Percentiles rank a stretch among this genome's conserved stretches.
Evolutionary conservation across 2,888 invertebrate species (phyloP).

Genomic region (Mamestra brassicae): DNA sequence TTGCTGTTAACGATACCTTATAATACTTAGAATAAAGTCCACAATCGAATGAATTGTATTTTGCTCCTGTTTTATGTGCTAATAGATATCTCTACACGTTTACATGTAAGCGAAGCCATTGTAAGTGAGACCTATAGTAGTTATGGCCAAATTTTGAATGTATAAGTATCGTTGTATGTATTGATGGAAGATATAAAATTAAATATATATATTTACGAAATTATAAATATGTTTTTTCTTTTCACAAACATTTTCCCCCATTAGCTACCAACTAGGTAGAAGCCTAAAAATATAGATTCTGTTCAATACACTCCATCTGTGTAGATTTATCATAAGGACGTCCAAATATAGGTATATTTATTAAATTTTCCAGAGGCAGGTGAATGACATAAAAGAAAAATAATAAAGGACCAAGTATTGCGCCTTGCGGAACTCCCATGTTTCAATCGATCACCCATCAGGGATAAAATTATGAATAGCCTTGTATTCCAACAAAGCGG

Average conservation of each 20-base stretch:
- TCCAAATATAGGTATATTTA: not conserved
- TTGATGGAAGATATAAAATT: conserved; percentile 91
- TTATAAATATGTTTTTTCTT: conserved; percentile 76
- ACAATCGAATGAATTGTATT: conserved; percentile 50
- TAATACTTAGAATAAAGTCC: conserved; percentile 37
- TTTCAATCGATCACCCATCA: not conserved
- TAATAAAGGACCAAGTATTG: not conserved
- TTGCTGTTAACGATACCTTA: conserved; percentile 48
- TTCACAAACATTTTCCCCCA: conserved; percentile 29
- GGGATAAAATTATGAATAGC: too few relatives aligned
- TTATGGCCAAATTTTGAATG: conserved; percentile 87
- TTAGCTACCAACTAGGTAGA: not conserved
- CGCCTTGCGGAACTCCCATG: not conserved
- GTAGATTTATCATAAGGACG: not conserved
- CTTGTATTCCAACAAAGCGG: too few relatives aligned
- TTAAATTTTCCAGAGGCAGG: not conserved
- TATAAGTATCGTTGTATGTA: conserved; percentile 90
- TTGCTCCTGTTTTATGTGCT: conserved; percentile 56
- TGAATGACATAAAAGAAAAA: not conserved
- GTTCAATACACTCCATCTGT: not conserved
- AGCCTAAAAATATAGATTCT: not conserved
- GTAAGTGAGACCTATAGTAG: conserved; percentile 84
- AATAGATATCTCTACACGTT: conserved; percentile 59
- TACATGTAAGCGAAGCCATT: conserved; percentile 79
- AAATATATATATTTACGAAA: conserved; percentile 91